These are phyloP conservation scores for Aphaenogaster floridana DNA, from an alignment of 1,140 invertebrate genomes.

Conservation along the genomic window DNA sequence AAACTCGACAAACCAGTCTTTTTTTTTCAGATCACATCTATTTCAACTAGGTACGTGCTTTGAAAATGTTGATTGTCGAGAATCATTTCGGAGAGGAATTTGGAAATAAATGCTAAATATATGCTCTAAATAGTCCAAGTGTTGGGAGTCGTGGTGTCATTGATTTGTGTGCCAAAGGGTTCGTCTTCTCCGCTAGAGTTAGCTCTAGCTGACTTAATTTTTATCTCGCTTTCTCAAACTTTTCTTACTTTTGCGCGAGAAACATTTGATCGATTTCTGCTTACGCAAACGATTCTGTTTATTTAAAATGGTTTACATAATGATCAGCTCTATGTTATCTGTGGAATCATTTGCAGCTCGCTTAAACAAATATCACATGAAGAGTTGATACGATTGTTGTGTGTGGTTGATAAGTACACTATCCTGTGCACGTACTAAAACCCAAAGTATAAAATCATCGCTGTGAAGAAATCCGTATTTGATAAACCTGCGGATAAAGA, in stretches of 20 bases:
- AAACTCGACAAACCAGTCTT: too few species aligned
- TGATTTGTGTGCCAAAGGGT: too few species aligned
- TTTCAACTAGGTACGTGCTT: background rate
- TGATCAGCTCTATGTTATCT: background rate
- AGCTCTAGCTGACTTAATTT: too few species aligned
- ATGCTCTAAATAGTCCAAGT: too few species aligned
- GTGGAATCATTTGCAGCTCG: background rate
- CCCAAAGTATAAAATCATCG: background rate
- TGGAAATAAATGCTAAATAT: background rate
- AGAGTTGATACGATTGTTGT: background rate
- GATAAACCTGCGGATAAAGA: background rate
- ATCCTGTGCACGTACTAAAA: background rate
- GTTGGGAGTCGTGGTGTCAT: too few species aligned
- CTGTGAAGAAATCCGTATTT: background rate
- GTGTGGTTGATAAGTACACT: background rate
- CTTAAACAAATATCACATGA: background rate
- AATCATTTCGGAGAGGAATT: background rate
- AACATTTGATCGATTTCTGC: background rate
- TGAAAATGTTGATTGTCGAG: background rate
- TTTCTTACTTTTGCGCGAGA: too few species aligned
- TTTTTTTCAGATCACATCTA: too few species aligned
- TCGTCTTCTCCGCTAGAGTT: too few species aligned
- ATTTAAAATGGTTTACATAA: background rate
- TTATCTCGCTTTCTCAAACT: too few species aligned
- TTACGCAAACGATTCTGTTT: background rate